phyloP scores from a whole-genome alignment of 2,797 vertebrate genomes.

The Oophaga sylvatica region DNA sequence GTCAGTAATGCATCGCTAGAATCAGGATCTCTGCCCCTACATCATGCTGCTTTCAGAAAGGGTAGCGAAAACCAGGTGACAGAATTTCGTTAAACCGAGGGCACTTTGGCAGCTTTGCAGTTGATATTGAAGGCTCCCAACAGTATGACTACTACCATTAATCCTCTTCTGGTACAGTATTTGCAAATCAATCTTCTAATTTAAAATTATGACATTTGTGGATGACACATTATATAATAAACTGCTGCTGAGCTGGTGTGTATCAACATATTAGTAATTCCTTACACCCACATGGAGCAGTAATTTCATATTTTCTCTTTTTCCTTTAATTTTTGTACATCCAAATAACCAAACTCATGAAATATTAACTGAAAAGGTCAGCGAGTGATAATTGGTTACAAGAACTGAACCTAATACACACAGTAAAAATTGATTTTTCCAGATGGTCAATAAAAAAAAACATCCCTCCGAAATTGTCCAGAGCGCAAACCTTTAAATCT shows the following conservation, averaged over 20 bases:
- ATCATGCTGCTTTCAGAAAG: too few species aligned
- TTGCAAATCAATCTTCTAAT: not conserved
- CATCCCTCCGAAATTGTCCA: not conserved
- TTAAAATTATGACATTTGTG: not conserved
- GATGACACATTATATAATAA: not conserved
- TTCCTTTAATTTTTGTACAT: not conserved
- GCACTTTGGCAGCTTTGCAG: not conserved
- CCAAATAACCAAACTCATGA: not conserved
- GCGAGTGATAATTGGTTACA: not conserved
- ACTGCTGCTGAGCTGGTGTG: not conserved
- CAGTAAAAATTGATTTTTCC: not conserved
- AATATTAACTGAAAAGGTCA: conserved; percentile 9
- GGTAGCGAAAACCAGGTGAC: too few species aligned
- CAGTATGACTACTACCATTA: not conserved
- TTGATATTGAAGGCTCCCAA: not conserved
- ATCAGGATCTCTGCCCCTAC: too few species aligned
- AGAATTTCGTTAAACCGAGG: not conserved
- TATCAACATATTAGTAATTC: not conserved
- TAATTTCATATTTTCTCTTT: not conserved
- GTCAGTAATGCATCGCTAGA: too few species aligned
- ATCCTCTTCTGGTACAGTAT: not conserved
- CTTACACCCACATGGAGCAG: not conserved
- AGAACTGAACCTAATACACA: not conserved
- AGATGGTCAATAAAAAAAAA: not conserved
- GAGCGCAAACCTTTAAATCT: not conserved